These are phyloP conservation scores for Probosciger aterrimus DNA, from an alignment of 2,113 vertebrate species.

Conservation along the genomic window DNA sequence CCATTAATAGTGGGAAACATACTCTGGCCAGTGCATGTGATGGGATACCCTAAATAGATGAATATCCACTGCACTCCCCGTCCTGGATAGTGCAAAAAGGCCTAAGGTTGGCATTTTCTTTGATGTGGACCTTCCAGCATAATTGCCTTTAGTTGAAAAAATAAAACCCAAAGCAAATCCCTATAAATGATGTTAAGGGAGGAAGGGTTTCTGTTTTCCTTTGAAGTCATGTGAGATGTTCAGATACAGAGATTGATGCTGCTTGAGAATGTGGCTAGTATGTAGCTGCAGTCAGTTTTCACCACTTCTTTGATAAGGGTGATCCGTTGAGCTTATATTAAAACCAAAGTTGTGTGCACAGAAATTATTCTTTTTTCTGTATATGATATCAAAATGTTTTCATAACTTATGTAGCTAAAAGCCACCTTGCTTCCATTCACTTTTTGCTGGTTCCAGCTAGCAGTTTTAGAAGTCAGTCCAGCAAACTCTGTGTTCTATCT, in stretches of 20 bases:
- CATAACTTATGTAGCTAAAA: neutral
- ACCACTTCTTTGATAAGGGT: conserved; percentile 27
- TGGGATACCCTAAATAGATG: conserved; percentile 16
- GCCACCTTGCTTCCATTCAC: neutral
- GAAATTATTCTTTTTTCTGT: neutral
- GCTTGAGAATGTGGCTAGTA: conserved; percentile 36
- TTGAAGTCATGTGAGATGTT: conserved; percentile 56
- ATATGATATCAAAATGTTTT: neutral
- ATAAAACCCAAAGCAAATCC: conserved; percentile 61
- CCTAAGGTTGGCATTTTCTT: conserved; percentile 60
- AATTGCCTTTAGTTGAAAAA: conserved; percentile 59
- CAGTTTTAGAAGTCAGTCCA: neutral
- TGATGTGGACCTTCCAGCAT: conserved; percentile 53
- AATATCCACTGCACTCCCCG: conserved; percentile 1
- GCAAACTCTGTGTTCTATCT: neutral
- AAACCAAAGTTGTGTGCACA: neutral
- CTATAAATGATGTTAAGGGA: conserved; percentile 51
- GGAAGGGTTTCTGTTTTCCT: conserved; percentile 51
- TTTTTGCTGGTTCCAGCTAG: neutral
- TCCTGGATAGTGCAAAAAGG: conserved; percentile 57
- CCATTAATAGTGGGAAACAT: conserved; percentile 48
- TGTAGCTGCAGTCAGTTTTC: conserved; percentile 37
- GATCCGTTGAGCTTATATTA: neutral
- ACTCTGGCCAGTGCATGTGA: conserved; percentile 29
- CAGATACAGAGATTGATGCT: conserved; percentile 60